phyloP scores from a whole-genome alignment of 2,113 vertebrate species.

The Chloropsis hardwickii region DNA sequence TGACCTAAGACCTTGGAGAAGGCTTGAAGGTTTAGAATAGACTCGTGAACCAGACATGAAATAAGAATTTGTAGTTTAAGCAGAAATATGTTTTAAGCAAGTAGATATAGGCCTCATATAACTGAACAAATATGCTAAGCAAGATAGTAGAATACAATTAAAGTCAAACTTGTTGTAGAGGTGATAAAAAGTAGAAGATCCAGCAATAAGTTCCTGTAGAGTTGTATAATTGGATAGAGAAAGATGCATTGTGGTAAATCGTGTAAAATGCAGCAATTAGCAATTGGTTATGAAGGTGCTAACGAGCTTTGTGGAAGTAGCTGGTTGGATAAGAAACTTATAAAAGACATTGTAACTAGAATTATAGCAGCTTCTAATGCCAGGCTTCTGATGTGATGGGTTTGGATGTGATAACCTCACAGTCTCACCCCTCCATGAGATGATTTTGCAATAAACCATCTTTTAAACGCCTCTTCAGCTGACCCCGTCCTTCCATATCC shows the following conservation, averaged over 20 bases:
- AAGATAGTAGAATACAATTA: not conserved
- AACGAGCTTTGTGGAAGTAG: not conserved
- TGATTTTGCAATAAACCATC: not conserved
- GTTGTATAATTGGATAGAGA: not conserved
- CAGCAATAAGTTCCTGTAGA: not conserved
- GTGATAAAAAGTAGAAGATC: not conserved
- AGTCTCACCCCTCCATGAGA: not conserved
- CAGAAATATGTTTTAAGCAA: not conserved
- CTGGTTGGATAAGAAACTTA: not conserved
- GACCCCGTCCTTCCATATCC: not conserved
- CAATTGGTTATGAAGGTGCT: not conserved
- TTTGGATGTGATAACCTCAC: not conserved
- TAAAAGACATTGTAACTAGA: not conserved
- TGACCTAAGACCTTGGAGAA: not conserved
- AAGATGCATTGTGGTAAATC: not conserved
- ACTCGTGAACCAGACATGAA: not conserved
- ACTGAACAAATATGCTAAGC: not conserved
- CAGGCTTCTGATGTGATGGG: not conserved
- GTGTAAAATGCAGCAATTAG: not conserved
- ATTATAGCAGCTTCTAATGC: not conserved
- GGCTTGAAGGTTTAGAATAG: not conserved
- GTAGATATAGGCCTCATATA: not conserved
- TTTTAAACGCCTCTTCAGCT: not conserved
- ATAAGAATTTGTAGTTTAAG: not conserved
- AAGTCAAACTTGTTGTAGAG: not conserved